phyloP scores from a whole-genome alignment of 2,113 vertebrate species.

The Carassius carassius region DNA sequence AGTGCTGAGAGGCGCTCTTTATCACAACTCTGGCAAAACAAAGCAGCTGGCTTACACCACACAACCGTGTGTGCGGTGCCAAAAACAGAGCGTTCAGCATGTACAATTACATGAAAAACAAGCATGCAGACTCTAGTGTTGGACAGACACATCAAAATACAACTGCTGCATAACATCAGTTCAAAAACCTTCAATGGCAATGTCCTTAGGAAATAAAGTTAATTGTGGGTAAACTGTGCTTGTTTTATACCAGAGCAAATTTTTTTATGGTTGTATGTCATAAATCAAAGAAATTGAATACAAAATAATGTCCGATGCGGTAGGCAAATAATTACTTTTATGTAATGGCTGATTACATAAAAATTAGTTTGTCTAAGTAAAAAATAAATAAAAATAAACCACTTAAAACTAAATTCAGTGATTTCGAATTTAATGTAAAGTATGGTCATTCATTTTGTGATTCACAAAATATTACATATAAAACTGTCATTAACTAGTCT shows the following conservation, averaged over 20 bases:
- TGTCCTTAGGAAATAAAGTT: background rate
- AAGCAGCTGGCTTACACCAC: slow-evolving; percentile 20
- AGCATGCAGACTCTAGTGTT: slow-evolving; percentile 18
- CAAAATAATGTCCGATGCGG: background rate
- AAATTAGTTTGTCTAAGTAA: no score
- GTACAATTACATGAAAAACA: slow-evolving; percentile 36
- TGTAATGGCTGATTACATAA: no score
- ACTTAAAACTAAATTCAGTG: background rate
- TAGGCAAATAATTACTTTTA: no score
- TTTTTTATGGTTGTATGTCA: background rate
- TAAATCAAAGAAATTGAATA: background rate
- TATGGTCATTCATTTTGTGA: background rate
- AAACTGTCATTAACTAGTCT: no score
- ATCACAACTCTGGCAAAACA: slow-evolving; percentile 41
- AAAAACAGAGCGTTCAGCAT: slow-evolving; percentile 30
- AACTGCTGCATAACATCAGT: background rate
- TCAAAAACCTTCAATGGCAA: background rate
- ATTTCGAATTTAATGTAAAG: background rate
- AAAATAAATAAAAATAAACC: background rate
- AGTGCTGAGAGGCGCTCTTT: slow-evolving; percentile 7
- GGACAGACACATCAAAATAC: background rate
- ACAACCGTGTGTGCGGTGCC: slow-evolving; percentile 18
- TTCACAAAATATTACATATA: no score
- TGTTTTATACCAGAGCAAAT: background rate
- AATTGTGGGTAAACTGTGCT: background rate